A percentile compares a stretch with the other conserved stretches of the same genome.
phyloP scores from a whole-genome alignment of 2,888 invertebrate genomes.

The Oeneis ivallda region DNA sequence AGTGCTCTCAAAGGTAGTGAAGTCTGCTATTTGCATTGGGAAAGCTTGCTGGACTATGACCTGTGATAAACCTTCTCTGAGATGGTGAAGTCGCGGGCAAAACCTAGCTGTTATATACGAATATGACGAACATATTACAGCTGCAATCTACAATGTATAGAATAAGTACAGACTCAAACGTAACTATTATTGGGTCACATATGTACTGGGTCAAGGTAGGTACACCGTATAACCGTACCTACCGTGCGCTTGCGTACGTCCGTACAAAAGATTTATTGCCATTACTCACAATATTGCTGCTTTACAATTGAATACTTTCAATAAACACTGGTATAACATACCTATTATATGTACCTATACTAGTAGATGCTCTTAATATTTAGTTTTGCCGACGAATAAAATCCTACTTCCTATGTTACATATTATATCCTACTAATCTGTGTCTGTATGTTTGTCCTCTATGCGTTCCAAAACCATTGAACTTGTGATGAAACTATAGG shows the following conservation, averaged over 20 bases:
- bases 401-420: too few relatives aligned
- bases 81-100: background rate
- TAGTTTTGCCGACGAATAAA: background rate
- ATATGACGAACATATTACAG: background rate
- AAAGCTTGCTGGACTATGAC: too few relatives aligned
- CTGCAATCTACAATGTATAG: constrained; percentile 9
- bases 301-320: constrained; percentile 68
- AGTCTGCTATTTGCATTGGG: too few relatives aligned
- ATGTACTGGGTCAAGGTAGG: constrained; percentile 49
- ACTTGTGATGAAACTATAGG: too few relatives aligned
- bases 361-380: constrained; percentile 25
- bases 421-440: too few relatives aligned
- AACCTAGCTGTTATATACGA: background rate
- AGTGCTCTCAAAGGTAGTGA: too few relatives aligned
- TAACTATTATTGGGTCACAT: constrained; percentile 43
- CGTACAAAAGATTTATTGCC: constrained; percentile 64
- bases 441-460: too few relatives aligned
- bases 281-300: constrained; percentile 59
- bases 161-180: constrained; percentile 18
- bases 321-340: constrained; percentile 47
- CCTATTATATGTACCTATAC: background rate
- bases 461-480: too few relatives aligned
- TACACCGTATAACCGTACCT: constrained; percentile 30
- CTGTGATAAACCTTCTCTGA: background rate
- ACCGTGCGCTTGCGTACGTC: constrained; percentile 46